Conservation (phyloP, 2,797 vertebrate genomes). For the Morelia viridis region DNA sequence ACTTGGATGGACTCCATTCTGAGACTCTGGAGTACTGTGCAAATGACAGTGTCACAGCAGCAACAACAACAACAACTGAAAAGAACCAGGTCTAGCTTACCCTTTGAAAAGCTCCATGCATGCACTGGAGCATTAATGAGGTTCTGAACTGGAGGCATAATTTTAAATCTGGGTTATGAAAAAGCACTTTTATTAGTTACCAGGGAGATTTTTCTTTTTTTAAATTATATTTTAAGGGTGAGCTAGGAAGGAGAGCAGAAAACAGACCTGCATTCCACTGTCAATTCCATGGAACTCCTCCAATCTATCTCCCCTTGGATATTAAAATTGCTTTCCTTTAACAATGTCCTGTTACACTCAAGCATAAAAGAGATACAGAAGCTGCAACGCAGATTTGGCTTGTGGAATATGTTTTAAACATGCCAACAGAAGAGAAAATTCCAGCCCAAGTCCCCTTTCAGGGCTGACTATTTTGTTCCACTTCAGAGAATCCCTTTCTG, state of each 20-base stretch:
- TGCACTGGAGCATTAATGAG: not conserved
- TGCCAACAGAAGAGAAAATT: not conserved
- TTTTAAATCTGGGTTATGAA: not conserved
- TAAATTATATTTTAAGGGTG: not conserved
- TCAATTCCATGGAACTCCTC: not conserved
- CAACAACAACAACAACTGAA: not conserved
- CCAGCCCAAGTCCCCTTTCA: not conserved
- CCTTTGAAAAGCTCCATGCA: not conserved
- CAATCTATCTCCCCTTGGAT: not conserved
- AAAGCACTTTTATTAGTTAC: not conserved
- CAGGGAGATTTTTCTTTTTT: too few species aligned
- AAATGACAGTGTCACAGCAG: not conserved
- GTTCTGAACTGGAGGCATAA: not conserved
- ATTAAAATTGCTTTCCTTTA: not conserved
- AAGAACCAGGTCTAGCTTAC: not conserved
- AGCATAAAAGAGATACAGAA: not conserved
- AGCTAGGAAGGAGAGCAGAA: not conserved
- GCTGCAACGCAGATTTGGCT: not conserved
- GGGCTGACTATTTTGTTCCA: constrained; percentile 7
- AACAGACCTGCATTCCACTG: not conserved
- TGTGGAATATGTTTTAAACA: constrained; percentile 19
- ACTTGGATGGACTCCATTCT: not conserved
- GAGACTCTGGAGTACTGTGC: not conserved
- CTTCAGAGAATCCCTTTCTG: not conserved
- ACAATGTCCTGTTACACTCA: not conserved